Evolutionary conservation across 2,888 invertebrate species (phyloP), one percentile per base, ranked within the genome.

Genomic region (Sisyra nigra): DNA sequence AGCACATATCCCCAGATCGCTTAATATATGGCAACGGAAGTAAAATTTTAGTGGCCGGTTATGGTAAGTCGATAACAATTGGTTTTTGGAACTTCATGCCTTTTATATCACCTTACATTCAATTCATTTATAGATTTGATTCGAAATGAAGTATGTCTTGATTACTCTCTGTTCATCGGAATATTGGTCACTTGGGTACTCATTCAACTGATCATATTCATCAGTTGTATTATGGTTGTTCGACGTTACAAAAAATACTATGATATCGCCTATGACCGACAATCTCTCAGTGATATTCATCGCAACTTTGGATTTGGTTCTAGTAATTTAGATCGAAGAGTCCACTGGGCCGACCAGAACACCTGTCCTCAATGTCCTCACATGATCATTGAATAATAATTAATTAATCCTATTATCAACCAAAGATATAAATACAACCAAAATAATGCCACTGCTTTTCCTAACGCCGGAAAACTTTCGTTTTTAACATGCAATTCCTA

Each of bases 1-100:
- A 69, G 13, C 63, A 73, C 31, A 57, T 70, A 38, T 65, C 72
- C 0, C 70, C 80, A 0, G 80, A 80, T 54, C 74, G 74, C 18
- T 62, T 80, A 18, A 67, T 80, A 11, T 68, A 74, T 39, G 80
- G 77, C 3, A 79, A 66, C 37, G 59, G 69, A 19, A 24, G 24
- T 24, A 68, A 68, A 38, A 58, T 74, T 41, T 52, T 74, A 29
- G 65, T 74, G n/a, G 68, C 72, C 3, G 72, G 69, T 38, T 67
- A 67, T 48, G 69, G 72, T 73, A 57, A 60, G 57, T 54, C 7
- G 15, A 47, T 45, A 35, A 15, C n/a, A 35, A 13, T 33, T n/a
- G 9, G 14, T 6, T 6, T 14, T 13, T 9, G 6, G 5, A 37
- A 2, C 5, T 19, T 19, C 10, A 19, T 6, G 19, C 9, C 9